Base-by-base conservation (phyloP, 2,888 invertebrate genomes). In the Drosophila pseudotalamancana region DNA sequence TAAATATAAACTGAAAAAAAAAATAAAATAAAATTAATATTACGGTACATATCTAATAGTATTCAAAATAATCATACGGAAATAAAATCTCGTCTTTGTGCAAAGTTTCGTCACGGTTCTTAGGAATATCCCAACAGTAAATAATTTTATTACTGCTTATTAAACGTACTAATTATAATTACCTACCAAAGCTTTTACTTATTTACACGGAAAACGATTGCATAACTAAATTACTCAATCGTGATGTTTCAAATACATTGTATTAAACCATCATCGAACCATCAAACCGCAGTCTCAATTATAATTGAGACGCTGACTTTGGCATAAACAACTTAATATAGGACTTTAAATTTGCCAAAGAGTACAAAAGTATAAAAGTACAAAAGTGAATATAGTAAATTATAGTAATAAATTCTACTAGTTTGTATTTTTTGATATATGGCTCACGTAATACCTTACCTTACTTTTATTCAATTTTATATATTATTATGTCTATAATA, bases 141-240 rank as follows among this genome's bases (percentile, higher is more conserved):
- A 16, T 40, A 8, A 29, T 23, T 27, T 45, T 49, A 59, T 60
- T 60, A 55, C 19, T 32, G 55, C 32, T 51, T 32, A 63, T 65
- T 56, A 61, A 53, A 25, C 51, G 18, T 45, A 46, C 35, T 53
- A 59, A 66, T 57, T 76, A 42, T 40, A 62, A 72, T 60, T 57
- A 65, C 32, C 29, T 40, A 49, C 35, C 23, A 25, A 46, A 16
- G 35, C 48, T 29, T 11, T 6, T 31, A 50, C 42, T 42, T 39
- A 53, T 39, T 19, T 12, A 16, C 11, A 43, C 56, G 51, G 70
- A 59, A 54, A 63, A 49, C 34, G 42, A 37, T 45, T 56, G 27
- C 32, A 53, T 35, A 49, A 45, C 16, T 37, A 69, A 42, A 59
- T 63, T 57, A 63, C 34, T 60, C 31, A 64, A 35, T 54, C 50